phyloP scores from a whole-genome alignment of 2,888 invertebrate genomes.

The Meteorus cinctellus region DNA sequence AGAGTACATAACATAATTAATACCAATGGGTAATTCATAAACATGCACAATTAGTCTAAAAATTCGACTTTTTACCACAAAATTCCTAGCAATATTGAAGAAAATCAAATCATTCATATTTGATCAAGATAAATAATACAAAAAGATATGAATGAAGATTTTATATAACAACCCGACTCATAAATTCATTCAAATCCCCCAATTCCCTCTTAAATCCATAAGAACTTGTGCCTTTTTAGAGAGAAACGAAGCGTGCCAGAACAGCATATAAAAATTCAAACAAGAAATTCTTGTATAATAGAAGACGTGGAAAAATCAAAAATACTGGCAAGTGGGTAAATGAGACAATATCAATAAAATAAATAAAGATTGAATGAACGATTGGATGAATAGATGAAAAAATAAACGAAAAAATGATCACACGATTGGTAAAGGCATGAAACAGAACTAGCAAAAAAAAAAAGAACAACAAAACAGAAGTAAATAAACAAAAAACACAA shows the following conservation, averaged over 20 bases:
- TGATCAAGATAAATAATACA: background rate
- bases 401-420: conserved; percentile 8
- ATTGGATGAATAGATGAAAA: background rate
- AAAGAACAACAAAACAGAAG: too few relatives aligned
- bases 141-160: conserved; percentile 23
- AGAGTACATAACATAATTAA: background rate
- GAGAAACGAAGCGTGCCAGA: conserved; percentile 42
- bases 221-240: conserved; percentile 16
- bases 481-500: conserved; percentile 47
- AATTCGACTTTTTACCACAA: background rate
- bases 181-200: conserved; percentile 5
- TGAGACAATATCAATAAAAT: too few relatives aligned
- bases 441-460: conserved; percentile 15
- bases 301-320: too few relatives aligned
- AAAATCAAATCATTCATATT: background rate
- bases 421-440: background rate
- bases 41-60: background rate
- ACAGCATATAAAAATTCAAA: conserved; percentile 13
- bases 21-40: background rate
- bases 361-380: too few relatives aligned
- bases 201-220: background rate
- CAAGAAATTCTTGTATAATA: too few relatives aligned
- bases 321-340: too few relatives aligned
- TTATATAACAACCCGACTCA: background rate
- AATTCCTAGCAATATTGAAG: background rate